phyloP scores from a whole-genome alignment of 2,888 invertebrate species.

The Cryptocheilus praepositus region DNA sequence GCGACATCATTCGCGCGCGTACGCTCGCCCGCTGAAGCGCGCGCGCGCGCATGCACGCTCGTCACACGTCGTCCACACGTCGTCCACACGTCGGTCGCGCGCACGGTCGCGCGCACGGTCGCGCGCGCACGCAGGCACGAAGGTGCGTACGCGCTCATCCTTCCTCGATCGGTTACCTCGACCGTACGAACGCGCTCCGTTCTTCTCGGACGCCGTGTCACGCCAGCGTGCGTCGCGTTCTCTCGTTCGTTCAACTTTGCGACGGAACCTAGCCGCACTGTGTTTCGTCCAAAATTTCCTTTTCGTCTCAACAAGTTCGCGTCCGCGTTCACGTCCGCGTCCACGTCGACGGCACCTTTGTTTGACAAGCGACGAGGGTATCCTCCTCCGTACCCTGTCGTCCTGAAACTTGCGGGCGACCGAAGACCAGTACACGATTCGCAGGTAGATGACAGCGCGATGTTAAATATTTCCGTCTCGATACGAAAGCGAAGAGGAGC shows the following conservation, averaged over 20 bases:
- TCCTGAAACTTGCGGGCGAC: too few species aligned
- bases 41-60: neutral
- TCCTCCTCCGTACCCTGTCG: too few species aligned
- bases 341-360: too few species aligned
- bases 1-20: constrained; percentile 15
- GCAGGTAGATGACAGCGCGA: too few species aligned
- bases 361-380: too few species aligned
- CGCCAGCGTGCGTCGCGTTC: constrained; percentile 3
- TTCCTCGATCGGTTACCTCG: neutral
- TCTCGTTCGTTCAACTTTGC: constrained; percentile 5
- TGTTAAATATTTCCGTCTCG: too few species aligned
- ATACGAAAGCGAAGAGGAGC: too few species aligned
- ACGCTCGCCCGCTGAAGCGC: constrained; percentile 21
- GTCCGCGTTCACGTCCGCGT: too few species aligned
- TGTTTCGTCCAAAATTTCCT: neutral
- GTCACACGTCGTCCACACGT: neutral
- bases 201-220: neutral
- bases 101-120: constrained; percentile 3
- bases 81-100: too few species aligned
- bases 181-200: neutral
- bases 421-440: too few species aligned
- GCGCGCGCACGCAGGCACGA: neutral
- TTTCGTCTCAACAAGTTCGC: too few species aligned
- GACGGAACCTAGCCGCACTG: neutral
- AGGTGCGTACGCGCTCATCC: neutral